A percentile compares a stretch with the other conserved stretches of the same genome.
Evolutionary conservation across 1,140 invertebrate species (phyloP).

Genomic region (Cyclargus thomasi): DNA sequence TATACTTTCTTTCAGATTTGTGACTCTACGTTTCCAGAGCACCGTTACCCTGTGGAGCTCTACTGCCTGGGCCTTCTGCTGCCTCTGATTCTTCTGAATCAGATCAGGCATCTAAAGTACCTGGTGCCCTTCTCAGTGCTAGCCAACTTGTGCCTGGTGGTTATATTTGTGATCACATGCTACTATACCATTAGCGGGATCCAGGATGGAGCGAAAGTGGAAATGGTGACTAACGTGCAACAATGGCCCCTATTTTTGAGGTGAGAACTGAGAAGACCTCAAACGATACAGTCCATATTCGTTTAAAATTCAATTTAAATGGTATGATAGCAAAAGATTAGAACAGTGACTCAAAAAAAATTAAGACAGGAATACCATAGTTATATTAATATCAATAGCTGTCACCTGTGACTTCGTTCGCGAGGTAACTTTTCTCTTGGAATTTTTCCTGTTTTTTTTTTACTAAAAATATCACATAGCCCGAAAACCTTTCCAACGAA

Average conservation of each 20-base stretch:
- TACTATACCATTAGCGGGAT: slow-evolving; percentile 81
- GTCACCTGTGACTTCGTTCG: too few relatives aligned
- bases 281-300: too few relatives aligned
- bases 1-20: slow-evolving; percentile 60
- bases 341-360: too few relatives aligned
- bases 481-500: too few relatives aligned
- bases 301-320: too few relatives aligned
- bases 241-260: slow-evolving; percentile 80
- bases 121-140: slow-evolving; percentile 84
- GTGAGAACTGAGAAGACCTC: too few relatives aligned
- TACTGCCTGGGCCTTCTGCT: slow-evolving; percentile 78
- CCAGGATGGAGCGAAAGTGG: slow-evolving; percentile 60
- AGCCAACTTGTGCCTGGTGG: slow-evolving; percentile 81
- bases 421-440: too few relatives aligned
- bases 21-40: slow-evolving; percentile 47
- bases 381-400: too few relatives aligned
- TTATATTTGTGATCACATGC: slow-evolving; percentile 80
- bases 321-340: too few relatives aligned
- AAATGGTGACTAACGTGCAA: slow-evolving; percentile 56
- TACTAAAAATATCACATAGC: too few relatives aligned
- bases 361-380: too few relatives aligned
- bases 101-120: slow-evolving; percentile 82
- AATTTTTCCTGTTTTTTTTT: too few relatives aligned
- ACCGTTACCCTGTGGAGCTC: slow-evolving; percentile 48
- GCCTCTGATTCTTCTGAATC: slow-evolving; percentile 78